Base-by-base conservation (phyloP, 2,797 vertebrate species). In the Sebastes steindachneri region DNA sequence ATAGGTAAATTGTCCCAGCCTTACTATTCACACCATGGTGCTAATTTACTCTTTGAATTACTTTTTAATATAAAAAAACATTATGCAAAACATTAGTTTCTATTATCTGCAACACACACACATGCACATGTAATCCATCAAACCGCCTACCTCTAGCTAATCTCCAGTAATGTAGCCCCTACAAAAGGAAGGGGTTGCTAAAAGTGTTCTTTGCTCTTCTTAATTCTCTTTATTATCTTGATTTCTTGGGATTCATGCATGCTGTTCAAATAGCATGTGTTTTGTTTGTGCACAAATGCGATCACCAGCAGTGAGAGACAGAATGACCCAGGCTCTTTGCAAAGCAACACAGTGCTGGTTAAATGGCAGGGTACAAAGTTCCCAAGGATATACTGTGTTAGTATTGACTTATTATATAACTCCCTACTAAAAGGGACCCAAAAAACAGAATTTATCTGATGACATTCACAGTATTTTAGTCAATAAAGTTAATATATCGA, bases 351-450 rank as follows among this genome's bases (percentile, higher is more conserved):
- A 54, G 31, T 28, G 53, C 19, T 62, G 23, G 29, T 3, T 26
- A n/a, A 48, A 57, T 73, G 54, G n/a, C 3, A 9, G 25, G 75
- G 84, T 83, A n/a, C 81, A 89, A 94, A 87, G 90, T 87, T 79
- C 84, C 77, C 65, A 63, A 31, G 19, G 66, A 53, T n/a, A 59
- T 1, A 57, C 45, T 63, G 15, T 59, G 31, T 54, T 14, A 76
- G 51, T 77, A 14, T 62, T 72, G 68, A 82, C 48, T 73, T 72
- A 68, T 78, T 75, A 68, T 26, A 11, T 33, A 76, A 76, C 5
- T 3, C 8, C 9, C 2, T 14, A 59, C 51, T 48, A 25, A 63
- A 57, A 17, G 7, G 7, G 45, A 68, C 25, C 21, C 7, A 19
- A 41, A 71, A 81, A 35, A 7, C 5, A 57, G 14, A 65, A 60